These are phyloP conservation scores for Drosophila affinis DNA, from an alignment of 2,888 invertebrate genomes.

Conservation along the genomic window DNA sequence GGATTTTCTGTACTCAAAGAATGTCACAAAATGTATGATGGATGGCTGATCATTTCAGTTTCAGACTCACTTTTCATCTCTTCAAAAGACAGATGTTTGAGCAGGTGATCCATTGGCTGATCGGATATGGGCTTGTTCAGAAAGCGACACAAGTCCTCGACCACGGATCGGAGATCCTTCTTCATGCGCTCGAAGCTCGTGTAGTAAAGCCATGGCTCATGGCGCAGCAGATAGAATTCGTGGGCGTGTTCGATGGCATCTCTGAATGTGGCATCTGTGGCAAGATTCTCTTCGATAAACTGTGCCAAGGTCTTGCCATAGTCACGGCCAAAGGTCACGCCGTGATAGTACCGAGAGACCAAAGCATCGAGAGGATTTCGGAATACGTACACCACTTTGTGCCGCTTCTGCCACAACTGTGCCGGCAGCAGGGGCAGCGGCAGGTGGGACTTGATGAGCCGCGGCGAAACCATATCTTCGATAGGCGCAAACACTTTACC, in stretches of 20 bases:
- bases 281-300: conserved; percentile 43
- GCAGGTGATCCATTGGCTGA: conserved; percentile 60
- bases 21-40: background rate
- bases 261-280: conserved; percentile 1
- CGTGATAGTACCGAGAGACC: conserved; percentile 89
- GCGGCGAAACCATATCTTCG: conserved; percentile 57
- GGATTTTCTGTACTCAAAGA: conserved; percentile 61
- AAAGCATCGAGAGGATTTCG: conserved; percentile 92
- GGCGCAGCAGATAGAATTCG: conserved; percentile 73
- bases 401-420: conserved; percentile 71
- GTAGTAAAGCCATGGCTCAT: conserved; percentile 74
- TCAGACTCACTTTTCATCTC: conserved; percentile 72
- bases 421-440: conserved; percentile 68
- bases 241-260: conserved; percentile 58
- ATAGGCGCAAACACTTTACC: conserved; percentile 37
- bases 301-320: conserved; percentile 56
- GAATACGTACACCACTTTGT: conserved; percentile 89
- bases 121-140: conserved; percentile 61
- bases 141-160: conserved; percentile 68
- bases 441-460: conserved; percentile 77
- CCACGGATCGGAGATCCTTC: conserved; percentile 58
- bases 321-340: conserved; percentile 39
- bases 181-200: conserved; percentile 79
- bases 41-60: no score
- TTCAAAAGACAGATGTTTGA: conserved; percentile 75